Evolutionary conservation across 2,888 invertebrate genomes (phyloP).

Genomic region (Coenonympha glycerion): DNA sequence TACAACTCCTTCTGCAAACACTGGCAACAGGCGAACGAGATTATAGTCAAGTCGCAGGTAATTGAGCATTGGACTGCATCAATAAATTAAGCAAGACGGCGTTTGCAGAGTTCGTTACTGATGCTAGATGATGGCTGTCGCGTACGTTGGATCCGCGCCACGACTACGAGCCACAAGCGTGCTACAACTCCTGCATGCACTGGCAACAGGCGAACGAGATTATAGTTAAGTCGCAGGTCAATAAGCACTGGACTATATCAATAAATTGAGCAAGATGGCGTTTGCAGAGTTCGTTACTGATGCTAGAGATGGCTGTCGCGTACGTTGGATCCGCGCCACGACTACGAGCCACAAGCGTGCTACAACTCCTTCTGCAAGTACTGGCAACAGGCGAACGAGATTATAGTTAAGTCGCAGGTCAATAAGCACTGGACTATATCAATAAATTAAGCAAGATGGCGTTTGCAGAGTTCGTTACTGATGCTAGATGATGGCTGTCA

Average conservation of each 20-base stretch:
- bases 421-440: not conserved
- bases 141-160: constrained; percentile 80
- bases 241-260: not conserved
- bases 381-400: constrained; percentile 93
- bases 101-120: constrained; percentile 80
- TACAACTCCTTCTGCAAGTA: constrained; percentile 95
- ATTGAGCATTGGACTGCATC: not conserved
- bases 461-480: constrained; percentile 80
- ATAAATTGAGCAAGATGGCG: constrained; percentile 78
- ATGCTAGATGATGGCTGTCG: constrained; percentile 77
- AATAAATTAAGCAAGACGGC: constrained; percentile 76
- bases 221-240: constrained; percentile 81
- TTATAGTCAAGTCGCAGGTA: constrained; percentile 69
- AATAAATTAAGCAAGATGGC: constrained; percentile 76
- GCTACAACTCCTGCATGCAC: constrained; percentile 93
- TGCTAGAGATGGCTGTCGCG: constrained; percentile 78
- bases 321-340: too few species aligned
- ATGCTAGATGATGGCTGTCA: constrained; percentile 77
- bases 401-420: constrained; percentile 69
- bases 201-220: constrained; percentile 95
- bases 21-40: constrained; percentile 93
- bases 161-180: constrained; percentile 90
- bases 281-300: constrained; percentile 79
- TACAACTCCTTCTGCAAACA: constrained; percentile 95
- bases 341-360: constrained; percentile 92